phyloP scores from a whole-genome alignment of 2,113 vertebrate genomes.

The Scopus umbretta region DNA sequence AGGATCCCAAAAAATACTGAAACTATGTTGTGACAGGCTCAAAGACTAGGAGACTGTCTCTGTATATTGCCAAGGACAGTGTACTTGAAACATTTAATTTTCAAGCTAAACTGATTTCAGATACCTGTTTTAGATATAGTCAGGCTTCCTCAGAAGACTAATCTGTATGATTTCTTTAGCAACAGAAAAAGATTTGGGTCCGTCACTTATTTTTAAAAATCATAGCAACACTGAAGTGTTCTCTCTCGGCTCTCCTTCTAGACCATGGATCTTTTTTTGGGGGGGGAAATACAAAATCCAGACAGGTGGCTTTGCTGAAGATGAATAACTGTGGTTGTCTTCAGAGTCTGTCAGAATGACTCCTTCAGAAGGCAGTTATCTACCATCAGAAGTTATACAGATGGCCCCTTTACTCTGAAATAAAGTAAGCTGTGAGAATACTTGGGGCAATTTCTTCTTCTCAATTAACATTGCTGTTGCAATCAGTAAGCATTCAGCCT shows the following conservation, averaged over 20 bases:
- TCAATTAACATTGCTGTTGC: neutral
- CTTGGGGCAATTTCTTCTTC: neutral
- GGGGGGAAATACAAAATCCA: neutral
- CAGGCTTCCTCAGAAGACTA: neutral
- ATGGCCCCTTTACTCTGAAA: neutral
- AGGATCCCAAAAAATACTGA: neutral
- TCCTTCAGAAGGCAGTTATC: neutral
- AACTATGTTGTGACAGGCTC: neutral
- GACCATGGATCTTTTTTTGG: neutral
- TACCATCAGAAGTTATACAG: neutral
- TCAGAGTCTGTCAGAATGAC: neutral
- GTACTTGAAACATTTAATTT: neutral
- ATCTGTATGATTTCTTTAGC: neutral
- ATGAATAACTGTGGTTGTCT: neutral
- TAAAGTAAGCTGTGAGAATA: neutral
- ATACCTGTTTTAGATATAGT: neutral
- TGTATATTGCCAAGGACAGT: neutral
- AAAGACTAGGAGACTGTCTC: neutral
- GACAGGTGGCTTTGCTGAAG: neutral
- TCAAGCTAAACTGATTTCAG: neutral
- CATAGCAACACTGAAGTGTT: neutral
- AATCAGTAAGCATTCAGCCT: neutral
- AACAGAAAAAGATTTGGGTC: neutral
- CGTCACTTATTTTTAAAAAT: neutral
- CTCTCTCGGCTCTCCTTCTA: neutral